Percentiles rank a stretch among this genome's conserved stretches.
Evolutionary conservation across 2,888 invertebrate genomes (phyloP).

Genomic region (Heliconius ethilla): DNA sequence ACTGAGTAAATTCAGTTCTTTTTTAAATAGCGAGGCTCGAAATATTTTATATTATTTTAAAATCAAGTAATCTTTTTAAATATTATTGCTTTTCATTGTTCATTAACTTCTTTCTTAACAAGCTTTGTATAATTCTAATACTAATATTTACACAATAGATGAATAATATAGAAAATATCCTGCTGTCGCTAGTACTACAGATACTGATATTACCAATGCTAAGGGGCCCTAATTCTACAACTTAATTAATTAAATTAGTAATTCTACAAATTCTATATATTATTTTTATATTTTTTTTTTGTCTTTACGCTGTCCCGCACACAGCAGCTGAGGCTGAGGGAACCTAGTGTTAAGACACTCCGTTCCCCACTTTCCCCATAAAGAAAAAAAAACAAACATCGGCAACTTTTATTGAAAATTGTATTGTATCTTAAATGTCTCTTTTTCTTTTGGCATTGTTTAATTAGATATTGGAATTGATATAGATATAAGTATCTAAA

Average conservation of each 20-base stretch:
- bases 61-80: not conserved
- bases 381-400: too few relatives aligned
- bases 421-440: too few relatives aligned
- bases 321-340: too few relatives aligned
- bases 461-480: not conserved
- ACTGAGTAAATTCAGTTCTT: too few relatives aligned
- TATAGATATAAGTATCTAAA: not conserved
- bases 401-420: not conserved
- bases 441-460: too few relatives aligned
- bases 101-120: not conserved
- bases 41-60: not conserved
- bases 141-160: not conserved
- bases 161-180: not conserved
- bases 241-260: not conserved
- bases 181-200: not conserved
- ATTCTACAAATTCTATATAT: not conserved
- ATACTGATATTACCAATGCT: not conserved
- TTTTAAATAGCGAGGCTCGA: too few relatives aligned
- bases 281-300: not conserved
- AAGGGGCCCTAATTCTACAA: not conserved
- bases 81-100: not conserved
- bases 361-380: too few relatives aligned
- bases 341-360: too few relatives aligned
- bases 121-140: not conserved
- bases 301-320: too few relatives aligned